These are phyloP conservation scores for Polyodon spathula DNA, from an alignment of 2,113 vertebrate genomes.

Conservation along the genomic window DNA sequence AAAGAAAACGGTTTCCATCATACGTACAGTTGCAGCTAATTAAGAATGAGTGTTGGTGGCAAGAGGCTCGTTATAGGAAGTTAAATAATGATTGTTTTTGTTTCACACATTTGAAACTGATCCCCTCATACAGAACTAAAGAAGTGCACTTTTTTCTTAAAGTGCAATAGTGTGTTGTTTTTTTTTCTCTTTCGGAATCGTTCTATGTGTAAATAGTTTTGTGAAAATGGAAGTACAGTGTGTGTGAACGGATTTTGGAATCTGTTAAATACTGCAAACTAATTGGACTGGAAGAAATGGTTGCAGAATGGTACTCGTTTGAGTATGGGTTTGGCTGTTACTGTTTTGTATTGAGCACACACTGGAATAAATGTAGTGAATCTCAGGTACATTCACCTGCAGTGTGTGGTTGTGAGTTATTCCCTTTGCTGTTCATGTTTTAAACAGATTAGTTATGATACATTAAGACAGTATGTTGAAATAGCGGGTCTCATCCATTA, in stretches of 20 bases:
- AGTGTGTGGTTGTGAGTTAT: constrained; percentile 39
- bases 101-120: constrained; percentile 28
- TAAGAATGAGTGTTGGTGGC: too few species aligned
- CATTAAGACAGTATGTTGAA: too few species aligned
- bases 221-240: constrained; percentile 34
- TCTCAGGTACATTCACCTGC: constrained; percentile 84
- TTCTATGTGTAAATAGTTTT: constrained; percentile 52
- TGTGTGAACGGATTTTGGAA: constrained; percentile 20
- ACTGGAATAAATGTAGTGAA: constrained; percentile 82
- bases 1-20: too few species aligned
- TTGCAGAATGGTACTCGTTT: constrained; percentile 66
- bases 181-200: constrained; percentile 38
- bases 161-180: constrained; percentile 71
- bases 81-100: constrained; percentile 14
- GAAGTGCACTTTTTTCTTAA: constrained; percentile 46
- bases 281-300: constrained; percentile 46
- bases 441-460: neutral
- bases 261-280: constrained; percentile 46
- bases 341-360: constrained; percentile 59
- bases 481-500: too few species aligned
- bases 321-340: constrained; percentile 24
- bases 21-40: too few species aligned
- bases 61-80: too few species aligned
- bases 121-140: constrained; percentile 29
- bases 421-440: neutral